Evolutionary conservation across 2,888 invertebrate species (phyloP).

Genomic region (Platerodrilus igneus): DNA sequence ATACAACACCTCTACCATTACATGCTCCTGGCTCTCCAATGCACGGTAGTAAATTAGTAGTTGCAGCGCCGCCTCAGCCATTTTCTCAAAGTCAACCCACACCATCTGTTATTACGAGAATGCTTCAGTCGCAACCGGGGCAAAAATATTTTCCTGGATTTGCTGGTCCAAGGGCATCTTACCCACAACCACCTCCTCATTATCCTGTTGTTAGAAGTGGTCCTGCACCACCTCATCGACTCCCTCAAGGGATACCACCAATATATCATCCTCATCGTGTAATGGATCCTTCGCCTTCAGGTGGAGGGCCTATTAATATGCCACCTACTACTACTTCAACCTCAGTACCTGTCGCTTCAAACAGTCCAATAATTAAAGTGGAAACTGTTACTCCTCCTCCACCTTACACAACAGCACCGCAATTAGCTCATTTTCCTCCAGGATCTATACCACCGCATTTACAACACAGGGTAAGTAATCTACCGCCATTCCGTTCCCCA

Average conservation of each 20-base stretch:
- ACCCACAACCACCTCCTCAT: conserved; percentile 36
- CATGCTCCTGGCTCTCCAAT: conserved; percentile 34
- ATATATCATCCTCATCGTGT: conserved; percentile 51
- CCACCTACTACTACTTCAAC: conserved; percentile 34
- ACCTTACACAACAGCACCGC: conserved; percentile 44
- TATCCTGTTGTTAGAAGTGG: conserved; percentile 35
- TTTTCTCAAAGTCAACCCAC: conserved; percentile 51
- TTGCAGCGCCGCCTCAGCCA: conserved; percentile 51
- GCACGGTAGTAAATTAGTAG: conserved; percentile 37
- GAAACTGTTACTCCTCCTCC: conserved; percentile 35
- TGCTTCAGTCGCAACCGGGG: conserved; percentile 53
- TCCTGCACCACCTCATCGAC: conserved; percentile 31
- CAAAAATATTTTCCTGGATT: conserved; percentile 31
- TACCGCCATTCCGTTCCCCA: conserved; percentile 49
- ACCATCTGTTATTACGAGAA: conserved; percentile 59
- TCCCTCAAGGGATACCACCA: conserved; percentile 37
- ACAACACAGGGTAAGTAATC: conserved; percentile 38
- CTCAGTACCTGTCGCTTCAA: conserved; percentile 45
- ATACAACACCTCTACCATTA: conserved; percentile 41
- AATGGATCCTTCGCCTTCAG: conserved; percentile 54
- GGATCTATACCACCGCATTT: conserved; percentile 27
- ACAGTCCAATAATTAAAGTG: conserved; percentile 40
- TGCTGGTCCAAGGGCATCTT: conserved; percentile 32
- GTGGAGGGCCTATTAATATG: conserved; percentile 51
- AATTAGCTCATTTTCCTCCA: conserved; percentile 39